phyloP scores from a whole-genome alignment of 2,888 invertebrate species.

The Perdita meconis region DNA sequence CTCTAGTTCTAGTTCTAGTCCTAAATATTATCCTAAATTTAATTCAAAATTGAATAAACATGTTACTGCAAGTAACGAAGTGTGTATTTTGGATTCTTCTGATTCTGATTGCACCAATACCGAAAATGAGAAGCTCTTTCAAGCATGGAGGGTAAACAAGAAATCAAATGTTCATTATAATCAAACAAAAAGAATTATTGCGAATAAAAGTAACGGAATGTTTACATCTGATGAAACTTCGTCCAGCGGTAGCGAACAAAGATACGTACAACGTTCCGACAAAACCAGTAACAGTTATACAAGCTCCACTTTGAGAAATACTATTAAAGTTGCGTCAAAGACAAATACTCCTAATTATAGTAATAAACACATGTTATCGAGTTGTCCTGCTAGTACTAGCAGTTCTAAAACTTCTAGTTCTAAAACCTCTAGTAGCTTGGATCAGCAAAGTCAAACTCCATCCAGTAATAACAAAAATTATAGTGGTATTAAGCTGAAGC shows the following conservation, averaged over 20 bases:
- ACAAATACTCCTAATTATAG: background rate
- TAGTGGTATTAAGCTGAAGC: slow-evolving; percentile 8
- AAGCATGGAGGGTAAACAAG: slow-evolving; percentile 3
- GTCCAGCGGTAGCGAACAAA: slow-evolving; percentile 33
- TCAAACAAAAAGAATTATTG: slow-evolving; percentile 12
- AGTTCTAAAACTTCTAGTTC: slow-evolving; percentile 11
- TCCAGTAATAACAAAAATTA: background rate
- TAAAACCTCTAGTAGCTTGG: background rate
- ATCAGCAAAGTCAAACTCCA: background rate
- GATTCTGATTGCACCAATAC: slow-evolving; percentile 44
- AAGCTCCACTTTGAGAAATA: slow-evolving; percentile 32
- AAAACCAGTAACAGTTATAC: slow-evolving; percentile 44
- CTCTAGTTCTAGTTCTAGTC: slow-evolving; percentile 74
- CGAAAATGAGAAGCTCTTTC: slow-evolving; percentile 14
- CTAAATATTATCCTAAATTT: background rate
- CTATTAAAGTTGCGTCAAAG: slow-evolving; percentile 7
- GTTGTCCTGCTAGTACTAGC: slow-evolving; percentile 3
- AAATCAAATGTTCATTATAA: slow-evolving; percentile 15
- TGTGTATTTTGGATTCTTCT: slow-evolving; percentile 63
- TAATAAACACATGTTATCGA: background rate
- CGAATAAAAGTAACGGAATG: slow-evolving; percentile 23
- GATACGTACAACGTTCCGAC: slow-evolving; percentile 33
- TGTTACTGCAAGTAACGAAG: background rate
- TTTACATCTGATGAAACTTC: slow-evolving; percentile 71
- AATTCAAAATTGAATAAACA: slow-evolving; percentile 24